phyloP scores from a whole-genome alignment of 2,888 invertebrate genomes.

The Oligia latruncula region DNA sequence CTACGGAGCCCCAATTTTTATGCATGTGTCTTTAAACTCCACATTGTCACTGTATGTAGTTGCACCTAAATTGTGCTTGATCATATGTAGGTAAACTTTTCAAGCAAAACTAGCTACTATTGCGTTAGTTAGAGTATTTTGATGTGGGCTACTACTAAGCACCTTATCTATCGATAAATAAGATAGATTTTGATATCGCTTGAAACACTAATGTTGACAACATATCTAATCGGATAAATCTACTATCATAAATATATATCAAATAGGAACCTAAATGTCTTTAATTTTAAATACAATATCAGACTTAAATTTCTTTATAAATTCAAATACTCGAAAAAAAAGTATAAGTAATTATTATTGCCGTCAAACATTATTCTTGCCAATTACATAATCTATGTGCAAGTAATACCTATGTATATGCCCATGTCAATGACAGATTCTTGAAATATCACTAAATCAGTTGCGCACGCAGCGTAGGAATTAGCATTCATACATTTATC shows the following conservation, averaged over 20 bases:
- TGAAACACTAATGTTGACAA: neutral
- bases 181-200: neutral
- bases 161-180: neutral
- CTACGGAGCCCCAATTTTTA: conserved; percentile 66
- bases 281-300: neutral
- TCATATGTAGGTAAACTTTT: conserved; percentile 25
- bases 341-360: neutral
- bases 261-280: neutral
- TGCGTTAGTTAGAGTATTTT: conserved; percentile 10
- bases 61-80: conserved; percentile 60
- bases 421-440: conserved; percentile 6
- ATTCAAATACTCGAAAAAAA: neutral
- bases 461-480: neutral
- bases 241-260: neutral
- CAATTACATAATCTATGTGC: neutral
- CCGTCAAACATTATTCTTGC: neutral
- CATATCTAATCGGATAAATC: too few relatives aligned
- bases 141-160: neutral
- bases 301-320: neutral
- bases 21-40: conserved; percentile 64
- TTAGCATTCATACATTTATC: neutral
- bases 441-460: neutral
- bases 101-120: neutral
- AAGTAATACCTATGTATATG: neutral
- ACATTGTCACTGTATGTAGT: conserved; percentile 55